These are phyloP conservation scores for Nothoprocta pentlandii DNA, from an alignment of 2,113 vertebrate species.

Conservation along the genomic window DNA sequence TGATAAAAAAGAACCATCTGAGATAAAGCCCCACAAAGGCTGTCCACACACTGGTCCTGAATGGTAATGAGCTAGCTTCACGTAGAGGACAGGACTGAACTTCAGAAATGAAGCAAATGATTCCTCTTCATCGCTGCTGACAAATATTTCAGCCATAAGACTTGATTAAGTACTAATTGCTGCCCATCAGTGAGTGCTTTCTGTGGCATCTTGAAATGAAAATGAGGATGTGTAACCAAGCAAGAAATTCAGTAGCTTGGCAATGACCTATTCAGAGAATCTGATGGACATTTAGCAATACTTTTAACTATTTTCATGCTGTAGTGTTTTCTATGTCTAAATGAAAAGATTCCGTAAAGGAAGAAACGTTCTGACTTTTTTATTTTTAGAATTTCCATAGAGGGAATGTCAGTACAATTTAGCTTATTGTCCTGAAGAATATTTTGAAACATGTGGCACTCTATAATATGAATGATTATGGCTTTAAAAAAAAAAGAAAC, in stretches of 20 bases:
- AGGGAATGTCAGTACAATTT: not conserved
- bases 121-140: slow-evolving; percentile 60
- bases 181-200: slow-evolving; percentile 50
- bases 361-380: not conserved
- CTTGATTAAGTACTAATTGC: slow-evolving; percentile 69
- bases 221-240: slow-evolving; percentile 63
- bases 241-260: slow-evolving; percentile 48
- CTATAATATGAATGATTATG: not conserved
- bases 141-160: slow-evolving; percentile 70
- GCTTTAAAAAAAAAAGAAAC: not conserved
- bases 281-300: not conserved
- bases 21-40: slow-evolving; percentile 44
- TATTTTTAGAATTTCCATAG: not conserved
- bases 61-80: slow-evolving; percentile 52
- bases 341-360: not conserved
- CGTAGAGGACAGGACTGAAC: slow-evolving; percentile 2
- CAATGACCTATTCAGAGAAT: slow-evolving; percentile 25
- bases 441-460: not conserved
- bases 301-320: slow-evolving; percentile 22
- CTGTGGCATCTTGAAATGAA: slow-evolving; percentile 63
- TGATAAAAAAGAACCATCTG: slow-evolving; percentile 52
- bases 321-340: not conserved
- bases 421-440: not conserved
- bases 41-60: not conserved
- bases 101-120: slow-evolving; percentile 36